phyloP scores from a whole-genome alignment of 1,140 invertebrate species.

The Calliphora vicina region DNA sequence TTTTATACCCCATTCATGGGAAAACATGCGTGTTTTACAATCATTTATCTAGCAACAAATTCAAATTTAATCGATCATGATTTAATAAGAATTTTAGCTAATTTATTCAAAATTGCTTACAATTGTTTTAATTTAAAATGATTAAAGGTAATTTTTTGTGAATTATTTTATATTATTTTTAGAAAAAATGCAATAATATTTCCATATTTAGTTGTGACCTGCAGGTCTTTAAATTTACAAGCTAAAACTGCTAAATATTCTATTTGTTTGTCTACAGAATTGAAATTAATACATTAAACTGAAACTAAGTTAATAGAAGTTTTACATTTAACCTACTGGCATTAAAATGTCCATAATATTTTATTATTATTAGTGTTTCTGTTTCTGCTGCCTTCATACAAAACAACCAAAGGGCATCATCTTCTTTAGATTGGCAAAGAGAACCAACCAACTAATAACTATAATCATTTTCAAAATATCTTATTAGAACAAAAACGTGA shows the following conservation, averaged over 20 bases:
- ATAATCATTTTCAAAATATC: neutral
- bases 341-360: conserved; percentile 2
- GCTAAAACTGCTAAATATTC: too few species aligned
- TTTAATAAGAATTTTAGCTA: neutral
- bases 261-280: too few species aligned
- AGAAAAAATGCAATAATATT: neutral
- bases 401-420: neutral
- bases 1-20: neutral
- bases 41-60: neutral
- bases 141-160: neutral
- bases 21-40: neutral
- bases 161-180: too few species aligned
- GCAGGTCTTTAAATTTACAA: too few species aligned
- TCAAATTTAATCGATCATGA: neutral
- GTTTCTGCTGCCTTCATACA: too few species aligned
- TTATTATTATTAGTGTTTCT: neutral
- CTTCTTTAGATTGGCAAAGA: neutral
- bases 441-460: neutral
- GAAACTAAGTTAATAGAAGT: neutral
- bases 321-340: neutral
- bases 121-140: neutral
- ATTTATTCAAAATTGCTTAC: neutral
- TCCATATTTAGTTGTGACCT: neutral
- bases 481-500: conserved; percentile 1
- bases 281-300: neutral